Evolutionary conservation across 2,888 invertebrate species (phyloP).

Genomic region (Lasioglossum lativentre): DNA sequence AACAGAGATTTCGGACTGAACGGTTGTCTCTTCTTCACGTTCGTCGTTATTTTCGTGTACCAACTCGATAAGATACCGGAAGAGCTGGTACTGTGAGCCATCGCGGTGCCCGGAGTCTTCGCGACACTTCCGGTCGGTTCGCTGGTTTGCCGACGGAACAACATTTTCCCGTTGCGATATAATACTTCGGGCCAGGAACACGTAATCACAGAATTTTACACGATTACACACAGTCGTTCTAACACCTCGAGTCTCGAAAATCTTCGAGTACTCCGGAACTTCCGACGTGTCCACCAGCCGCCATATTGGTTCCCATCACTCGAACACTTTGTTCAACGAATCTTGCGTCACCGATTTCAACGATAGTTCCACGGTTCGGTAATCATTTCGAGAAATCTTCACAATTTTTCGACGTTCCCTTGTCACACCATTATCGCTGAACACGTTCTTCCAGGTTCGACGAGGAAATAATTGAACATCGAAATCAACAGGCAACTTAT

Average conservation of each 20-base stretch:
- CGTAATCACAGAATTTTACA: not conserved
- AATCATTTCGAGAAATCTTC: not conserved
- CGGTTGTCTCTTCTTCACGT: slow-evolving; percentile 80
- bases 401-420: not conserved
- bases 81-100: slow-evolving; percentile 74
- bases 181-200: not conserved
- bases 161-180: slow-evolving; percentile 68
- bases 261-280: not conserved
- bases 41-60: slow-evolving; percentile 82
- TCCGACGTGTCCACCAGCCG: not conserved
- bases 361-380: not conserved
- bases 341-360: not conserved
- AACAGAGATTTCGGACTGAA: slow-evolving; percentile 77
- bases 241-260: not conserved
- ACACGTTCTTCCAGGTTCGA: not conserved
- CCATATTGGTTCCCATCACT: not conserved
- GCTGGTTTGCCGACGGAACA: slow-evolving; percentile 80
- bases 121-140: slow-evolving; percentile 75
- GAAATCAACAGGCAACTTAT: slow-evolving; percentile 72
- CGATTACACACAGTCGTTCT: not conserved
- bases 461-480: slow-evolving; percentile 74
- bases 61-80: slow-evolving; percentile 79
- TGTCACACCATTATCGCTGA: not conserved
- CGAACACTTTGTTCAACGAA: not conserved
- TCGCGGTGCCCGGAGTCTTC: slow-evolving; percentile 62